Evolutionary conservation across 2,888 invertebrate genomes (phyloP).

Genomic region (Cheilosia vernalis): DNA sequence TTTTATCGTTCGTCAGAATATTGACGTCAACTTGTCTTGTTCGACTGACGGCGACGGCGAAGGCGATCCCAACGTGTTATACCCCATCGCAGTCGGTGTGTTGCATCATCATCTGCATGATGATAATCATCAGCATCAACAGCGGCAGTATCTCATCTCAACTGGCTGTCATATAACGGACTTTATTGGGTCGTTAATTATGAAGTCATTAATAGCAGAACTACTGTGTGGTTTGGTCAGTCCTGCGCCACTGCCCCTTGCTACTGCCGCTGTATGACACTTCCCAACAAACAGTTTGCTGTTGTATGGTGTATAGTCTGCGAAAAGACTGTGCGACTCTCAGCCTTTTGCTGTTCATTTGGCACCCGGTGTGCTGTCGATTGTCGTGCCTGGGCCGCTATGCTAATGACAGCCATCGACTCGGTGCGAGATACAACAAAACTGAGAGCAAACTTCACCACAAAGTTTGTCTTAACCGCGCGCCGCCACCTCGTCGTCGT

Average conservation of each 20-base stretch:
- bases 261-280: background rate
- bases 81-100: constrained; percentile 21
- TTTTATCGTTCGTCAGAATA: constrained; percentile 29
- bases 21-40: constrained; percentile 60
- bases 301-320: constrained; percentile 12
- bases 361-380: constrained; percentile 36
- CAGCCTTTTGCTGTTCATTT: constrained; percentile 36
- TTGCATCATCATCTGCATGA: constrained; percentile 49
- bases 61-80: constrained; percentile 16
- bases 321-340: constrained; percentile 35
- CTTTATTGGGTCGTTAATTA: constrained; percentile 77
- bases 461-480: constrained; percentile 20
- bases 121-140: constrained; percentile 37
- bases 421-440: constrained; percentile 17
- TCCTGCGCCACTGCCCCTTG: constrained; percentile 31
- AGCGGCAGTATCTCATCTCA: constrained; percentile 64
- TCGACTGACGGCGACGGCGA: constrained; percentile 3
- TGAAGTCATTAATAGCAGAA: constrained; percentile 76
- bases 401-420: constrained; percentile 55
- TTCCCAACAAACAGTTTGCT: constrained; percentile 10
- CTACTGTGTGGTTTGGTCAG: constrained; percentile 67
- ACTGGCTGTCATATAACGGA: constrained; percentile 72
- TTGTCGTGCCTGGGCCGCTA: constrained; percentile 39
- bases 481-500: background rate
- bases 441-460: background rate